Evolutionary conservation across 2,888 invertebrate species (phyloP).

Genomic region (Gymnosoma rotundatum): DNA sequence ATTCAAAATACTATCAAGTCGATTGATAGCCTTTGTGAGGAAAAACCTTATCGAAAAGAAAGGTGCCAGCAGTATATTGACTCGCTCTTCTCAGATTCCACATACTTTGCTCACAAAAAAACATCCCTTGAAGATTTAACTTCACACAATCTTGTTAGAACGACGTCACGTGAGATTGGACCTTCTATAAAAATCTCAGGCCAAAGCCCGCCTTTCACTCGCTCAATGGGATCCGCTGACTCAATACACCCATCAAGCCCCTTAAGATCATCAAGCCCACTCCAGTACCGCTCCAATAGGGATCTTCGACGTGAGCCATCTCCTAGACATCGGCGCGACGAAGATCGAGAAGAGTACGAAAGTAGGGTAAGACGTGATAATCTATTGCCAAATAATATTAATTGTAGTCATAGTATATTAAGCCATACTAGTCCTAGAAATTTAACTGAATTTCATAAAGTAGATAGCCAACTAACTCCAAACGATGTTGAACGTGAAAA

Average conservation of each 20-base stretch:
- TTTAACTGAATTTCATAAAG: slow-evolving; percentile 82
- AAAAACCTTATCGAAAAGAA: slow-evolving; percentile 79
- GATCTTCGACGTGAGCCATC: slow-evolving; percentile 79
- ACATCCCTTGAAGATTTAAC: slow-evolving; percentile 76
- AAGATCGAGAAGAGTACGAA: slow-evolving; percentile 81
- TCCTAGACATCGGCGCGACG: slow-evolving; percentile 78
- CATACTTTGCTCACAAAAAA: slow-evolving; percentile 77
- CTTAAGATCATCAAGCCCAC: slow-evolving; percentile 75
- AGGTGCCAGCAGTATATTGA: slow-evolving; percentile 81
- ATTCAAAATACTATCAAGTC: slow-evolving; percentile 82
- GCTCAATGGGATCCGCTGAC: slow-evolving; percentile 77
- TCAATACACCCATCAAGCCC: slow-evolving; percentile 77
- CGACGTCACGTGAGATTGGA: slow-evolving; percentile 73
- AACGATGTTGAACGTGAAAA: slow-evolving; percentile 62
- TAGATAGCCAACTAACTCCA: slow-evolving; percentile 81
- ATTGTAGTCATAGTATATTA: slow-evolving; percentile 78
- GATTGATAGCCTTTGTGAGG: slow-evolving; percentile 81
- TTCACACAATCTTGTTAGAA: slow-evolving; percentile 75
- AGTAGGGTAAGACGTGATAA: slow-evolving; percentile 82
- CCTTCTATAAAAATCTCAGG: slow-evolving; percentile 78
- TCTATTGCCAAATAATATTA: slow-evolving; percentile 81
- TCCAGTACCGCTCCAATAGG: slow-evolving; percentile 77
- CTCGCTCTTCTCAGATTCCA: slow-evolving; percentile 78
- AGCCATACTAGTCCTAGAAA: slow-evolving; percentile 79
- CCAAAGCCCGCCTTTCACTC: slow-evolving; percentile 69